A percentile compares a stretch with the other conserved stretches of the same genome.
Evolutionary conservation across 2,888 invertebrate genomes (phyloP).

Genomic region (Oscheius sp.): DNA sequence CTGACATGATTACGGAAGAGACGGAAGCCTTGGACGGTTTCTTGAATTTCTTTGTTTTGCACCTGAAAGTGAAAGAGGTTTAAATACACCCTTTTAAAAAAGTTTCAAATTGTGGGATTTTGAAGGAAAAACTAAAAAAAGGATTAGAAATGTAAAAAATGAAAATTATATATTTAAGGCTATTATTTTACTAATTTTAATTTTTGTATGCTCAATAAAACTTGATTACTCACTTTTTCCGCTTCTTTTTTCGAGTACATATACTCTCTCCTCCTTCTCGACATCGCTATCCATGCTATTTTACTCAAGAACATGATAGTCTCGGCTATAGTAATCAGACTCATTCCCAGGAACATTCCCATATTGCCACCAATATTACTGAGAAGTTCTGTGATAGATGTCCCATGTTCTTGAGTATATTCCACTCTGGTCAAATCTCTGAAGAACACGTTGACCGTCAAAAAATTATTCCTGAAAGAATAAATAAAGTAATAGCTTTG

Average conservation of each 20-base stretch:
- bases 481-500: too few species aligned
- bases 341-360: conserved; percentile 70
- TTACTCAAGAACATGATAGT: conserved; percentile 62
- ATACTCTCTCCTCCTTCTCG: conserved; percentile 52
- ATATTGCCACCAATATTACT: conserved; percentile 70
- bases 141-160: too few species aligned
- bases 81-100: not conserved
- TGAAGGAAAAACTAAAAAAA: too few species aligned
- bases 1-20: not conserved
- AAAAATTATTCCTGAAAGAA: conserved; percentile 55
- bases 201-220: too few species aligned
- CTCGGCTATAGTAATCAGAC: conserved; percentile 66
- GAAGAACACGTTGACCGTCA: conserved; percentile 63
- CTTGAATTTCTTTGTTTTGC: conserved; percentile 17
- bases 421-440: conserved; percentile 64
- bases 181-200: too few species aligned
- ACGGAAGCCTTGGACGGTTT: conserved; percentile 14
- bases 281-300: conserved; percentile 63
- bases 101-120: too few species aligned
- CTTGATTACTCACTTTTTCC: conserved; percentile 42
- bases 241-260: conserved; percentile 52
- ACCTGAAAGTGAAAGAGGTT: not conserved
- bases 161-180: too few species aligned
- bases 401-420: conserved; percentile 60
- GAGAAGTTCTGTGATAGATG: conserved; percentile 53